These are phyloP conservation scores for Acyrthosiphon pisum DNA, from an alignment of 1,140 invertebrate genomes.

Conservation along the genomic window DNA sequence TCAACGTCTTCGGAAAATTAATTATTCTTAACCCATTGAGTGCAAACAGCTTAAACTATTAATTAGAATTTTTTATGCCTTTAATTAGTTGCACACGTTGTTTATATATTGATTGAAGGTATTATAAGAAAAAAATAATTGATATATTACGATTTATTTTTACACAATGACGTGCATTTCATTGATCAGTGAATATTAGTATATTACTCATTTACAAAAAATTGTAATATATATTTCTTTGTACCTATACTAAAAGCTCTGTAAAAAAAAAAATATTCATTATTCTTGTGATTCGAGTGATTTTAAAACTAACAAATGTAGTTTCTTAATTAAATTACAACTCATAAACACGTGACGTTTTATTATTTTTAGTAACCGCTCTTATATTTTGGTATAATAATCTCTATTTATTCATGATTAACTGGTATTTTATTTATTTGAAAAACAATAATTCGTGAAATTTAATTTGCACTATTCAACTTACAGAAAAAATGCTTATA, in stretches of 20 bases:
- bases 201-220: not conserved
- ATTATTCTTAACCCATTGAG: not conserved
- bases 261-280: not conserved
- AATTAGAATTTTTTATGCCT: not conserved
- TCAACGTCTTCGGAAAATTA: not conserved
- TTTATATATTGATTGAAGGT: not conserved
- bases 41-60: not conserved
- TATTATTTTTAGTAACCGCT: not conserved
- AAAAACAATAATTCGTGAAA: not conserved
- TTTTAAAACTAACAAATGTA: not conserved
- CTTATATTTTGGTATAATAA: not conserved
- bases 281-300: not conserved
- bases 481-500: not conserved
- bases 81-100: not conserved
- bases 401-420: not conserved
- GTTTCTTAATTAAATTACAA: not conserved
- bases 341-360: not conserved
- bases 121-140: not conserved
- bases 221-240: not conserved
- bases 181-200: not conserved
- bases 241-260: not conserved
- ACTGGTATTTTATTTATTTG: not conserved
- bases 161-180: not conserved
- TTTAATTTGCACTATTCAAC: not conserved
- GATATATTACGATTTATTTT: not conserved